These are phyloP conservation scores for Synanceia verrucosa DNA, from an alignment of 2,797 vertebrate genomes.

Conservation along the genomic window DNA sequence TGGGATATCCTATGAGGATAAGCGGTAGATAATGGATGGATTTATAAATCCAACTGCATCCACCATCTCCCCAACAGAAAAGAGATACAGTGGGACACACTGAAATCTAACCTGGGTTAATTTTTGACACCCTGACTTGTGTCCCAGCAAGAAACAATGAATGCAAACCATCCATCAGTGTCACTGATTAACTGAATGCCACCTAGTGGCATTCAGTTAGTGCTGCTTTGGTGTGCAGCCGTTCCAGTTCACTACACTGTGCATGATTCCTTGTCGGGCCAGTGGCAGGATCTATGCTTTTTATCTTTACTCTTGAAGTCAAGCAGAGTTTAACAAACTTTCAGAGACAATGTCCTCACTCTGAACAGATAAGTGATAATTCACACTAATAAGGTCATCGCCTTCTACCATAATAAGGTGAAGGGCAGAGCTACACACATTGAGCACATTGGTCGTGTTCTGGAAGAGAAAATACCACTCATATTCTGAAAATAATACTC, in stretches of 20 bases:
- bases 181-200: background rate
- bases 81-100: background rate
- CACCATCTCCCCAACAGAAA: background rate
- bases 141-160: background rate
- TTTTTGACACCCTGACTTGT: background rate
- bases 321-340: conserved; percentile 18
- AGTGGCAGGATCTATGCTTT: background rate
- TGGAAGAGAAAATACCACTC: too few species aligned
- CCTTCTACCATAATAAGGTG: too few species aligned
- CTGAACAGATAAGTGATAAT: background rate
- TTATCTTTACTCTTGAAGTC: conserved; percentile 13
- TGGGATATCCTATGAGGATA: too few species aligned
- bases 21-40: too few species aligned
- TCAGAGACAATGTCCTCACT: background rate
- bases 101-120: too few species aligned
- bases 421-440: too few species aligned
- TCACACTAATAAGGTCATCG: background rate
- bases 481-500: too few species aligned
- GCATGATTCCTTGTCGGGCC: background rate
- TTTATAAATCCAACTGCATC: background rate
- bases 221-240: too few species aligned
- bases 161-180: background rate
- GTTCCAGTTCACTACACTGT: too few species aligned
- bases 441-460: too few species aligned
- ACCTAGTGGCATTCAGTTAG: too few species aligned